Evolutionary conservation across 2,888 invertebrate species (phyloP), one percentile per base, ranked within the genome.

Genomic region (Ectemnius cavifrons): DNA sequence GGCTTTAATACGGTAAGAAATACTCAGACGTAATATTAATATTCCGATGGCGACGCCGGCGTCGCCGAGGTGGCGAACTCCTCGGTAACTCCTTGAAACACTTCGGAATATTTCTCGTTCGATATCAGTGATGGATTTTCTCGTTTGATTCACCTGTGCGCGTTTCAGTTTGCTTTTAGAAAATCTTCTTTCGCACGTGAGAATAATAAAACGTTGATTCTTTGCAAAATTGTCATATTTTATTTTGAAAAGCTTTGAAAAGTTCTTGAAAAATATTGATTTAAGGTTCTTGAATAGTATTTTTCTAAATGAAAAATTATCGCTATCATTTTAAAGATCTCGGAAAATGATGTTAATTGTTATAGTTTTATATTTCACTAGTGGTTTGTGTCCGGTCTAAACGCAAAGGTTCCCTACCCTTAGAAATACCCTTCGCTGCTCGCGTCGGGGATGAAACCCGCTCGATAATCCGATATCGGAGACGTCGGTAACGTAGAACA

Each of bases 401-500:
- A 4, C 11, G 5, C 37, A 59, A 66, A 5, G 47, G 16, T 27
- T 28, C 46, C 27, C 28, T 2, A 46, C 47, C 18, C 11, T 2
- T 14, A 20, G 70, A 73, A 67, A 67, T 63, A 73, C 49, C 52
- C 1, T 37, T 52, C 28, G 28, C 18, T 11, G 13, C 27, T n/a
- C 14, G 13, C 4, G 18, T 62, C 46, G 16, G 45, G 61, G 61
- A n/a, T 2, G 14, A 8, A 2, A 6, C 59, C 60, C 72, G n/a
- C 37, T 67, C 28, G 83, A 47, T 83, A 76, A 14, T 18, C 0
- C 13, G 23, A n/a, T n/a, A 18, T 13, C 0, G 13, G 27, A 13
- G 6, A 4, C 18, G 78, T 73, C 75, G 81, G 65, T 71, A 81
- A 77, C 11, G 16, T 47, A 75, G 75, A 2, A n/a, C 20, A 18